Conservation (phyloP, 2,888 invertebrate species). For the Aelia acuminata region DNA sequence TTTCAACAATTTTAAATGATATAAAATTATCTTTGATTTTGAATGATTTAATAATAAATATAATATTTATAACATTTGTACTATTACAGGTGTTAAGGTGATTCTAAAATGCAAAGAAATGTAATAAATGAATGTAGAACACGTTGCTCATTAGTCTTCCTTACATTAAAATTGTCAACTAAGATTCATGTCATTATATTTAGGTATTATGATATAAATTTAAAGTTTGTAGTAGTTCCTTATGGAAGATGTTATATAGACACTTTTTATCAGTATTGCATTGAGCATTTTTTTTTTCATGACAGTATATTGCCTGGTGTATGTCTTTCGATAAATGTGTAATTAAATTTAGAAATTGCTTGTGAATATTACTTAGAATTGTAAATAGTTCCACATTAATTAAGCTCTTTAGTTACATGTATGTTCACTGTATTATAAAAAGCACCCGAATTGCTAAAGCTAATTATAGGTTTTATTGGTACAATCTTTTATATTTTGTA, state of each 20-base stretch:
- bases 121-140: slow-evolving; percentile 1
- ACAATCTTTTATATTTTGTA: slow-evolving; percentile 42
- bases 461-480: slow-evolving; percentile 8
- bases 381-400: background rate
- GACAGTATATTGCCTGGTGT: background rate
- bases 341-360: background rate
- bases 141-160: slow-evolving; percentile 43
- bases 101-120: background rate
- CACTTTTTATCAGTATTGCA: slow-evolving; percentile 18
- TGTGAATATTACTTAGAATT: background rate
- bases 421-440: slow-evolving; percentile 30
- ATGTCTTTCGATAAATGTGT: background rate
- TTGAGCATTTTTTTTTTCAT: background rate
- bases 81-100: background rate
- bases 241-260: background rate
- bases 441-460: slow-evolving; percentile 29
- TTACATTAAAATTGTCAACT: background rate
- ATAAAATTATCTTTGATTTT: background rate
- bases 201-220: background rate
- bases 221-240: background rate
- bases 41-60: background rate
- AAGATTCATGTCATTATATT: background rate
- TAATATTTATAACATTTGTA: background rate
- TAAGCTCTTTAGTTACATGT: background rate
- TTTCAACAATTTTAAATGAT: background rate